These are phyloP conservation scores for Litocranius walleri DNA, from an alignment of 2,113 vertebrate genomes.

Conservation along the genomic window DNA sequence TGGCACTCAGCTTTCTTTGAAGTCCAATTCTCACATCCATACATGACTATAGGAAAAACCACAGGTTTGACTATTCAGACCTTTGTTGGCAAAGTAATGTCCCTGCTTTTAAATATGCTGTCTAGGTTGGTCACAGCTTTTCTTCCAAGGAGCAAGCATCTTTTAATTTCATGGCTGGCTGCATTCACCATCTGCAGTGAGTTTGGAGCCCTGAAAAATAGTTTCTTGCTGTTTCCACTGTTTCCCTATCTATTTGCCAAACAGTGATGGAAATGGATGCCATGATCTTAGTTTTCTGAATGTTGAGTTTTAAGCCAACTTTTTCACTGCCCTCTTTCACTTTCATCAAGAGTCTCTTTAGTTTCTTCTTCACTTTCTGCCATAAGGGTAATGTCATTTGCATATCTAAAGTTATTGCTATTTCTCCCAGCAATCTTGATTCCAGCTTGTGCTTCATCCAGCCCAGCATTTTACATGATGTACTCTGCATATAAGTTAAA, in stretches of 20 bases:
- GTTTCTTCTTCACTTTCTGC: not conserved
- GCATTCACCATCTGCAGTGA: not conserved
- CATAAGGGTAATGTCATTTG: not conserved
- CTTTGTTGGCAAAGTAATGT: not conserved
- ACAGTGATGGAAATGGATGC: fast-evolving
- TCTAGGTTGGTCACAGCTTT: not conserved
- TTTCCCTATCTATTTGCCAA: not conserved
- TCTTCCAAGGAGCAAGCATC: not conserved
- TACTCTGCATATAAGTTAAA: not conserved
- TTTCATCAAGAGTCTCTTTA: not conserved
- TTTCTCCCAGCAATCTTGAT: not conserved
- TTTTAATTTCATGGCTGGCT: not conserved
- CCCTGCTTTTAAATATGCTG: not conserved
- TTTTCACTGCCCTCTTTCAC: not conserved
- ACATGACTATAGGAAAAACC: not conserved
- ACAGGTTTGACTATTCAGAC: not conserved
- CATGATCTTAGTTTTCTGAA: not conserved
- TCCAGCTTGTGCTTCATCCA: not conserved
- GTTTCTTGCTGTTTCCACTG: not conserved
- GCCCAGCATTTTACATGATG: not conserved
- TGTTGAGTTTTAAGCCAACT: not conserved
- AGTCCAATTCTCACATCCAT: not conserved
- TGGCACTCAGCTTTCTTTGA: not conserved
- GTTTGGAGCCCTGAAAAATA: not conserved
- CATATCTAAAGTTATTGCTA: not conserved